A percentile compares a stretch with the other conserved stretches of the same genome.
Evolutionary conservation across 2,113 vertebrate genomes (phyloP).

Genomic region (Meleagris gallopavo): DNA sequence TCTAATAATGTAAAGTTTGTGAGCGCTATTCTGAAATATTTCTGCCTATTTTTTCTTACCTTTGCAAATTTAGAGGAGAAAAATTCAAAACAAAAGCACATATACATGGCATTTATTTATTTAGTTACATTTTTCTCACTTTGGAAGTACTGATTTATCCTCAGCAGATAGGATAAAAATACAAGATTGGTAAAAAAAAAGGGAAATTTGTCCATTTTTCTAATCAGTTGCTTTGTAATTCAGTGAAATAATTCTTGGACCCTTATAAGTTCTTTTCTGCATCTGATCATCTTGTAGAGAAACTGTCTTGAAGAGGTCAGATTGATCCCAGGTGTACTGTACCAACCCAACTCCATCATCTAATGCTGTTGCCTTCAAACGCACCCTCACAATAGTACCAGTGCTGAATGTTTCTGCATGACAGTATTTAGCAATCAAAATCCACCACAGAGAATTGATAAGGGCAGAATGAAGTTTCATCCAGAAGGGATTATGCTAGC

Average conservation of each 20-base stretch:
- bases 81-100: background rate
- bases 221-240: background rate
- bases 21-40: background rate
- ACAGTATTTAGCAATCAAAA: constrained; percentile 50
- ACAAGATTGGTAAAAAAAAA: background rate
- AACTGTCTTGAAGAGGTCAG: background rate
- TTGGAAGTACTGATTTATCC: background rate
- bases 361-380: background rate
- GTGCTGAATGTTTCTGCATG: background rate
- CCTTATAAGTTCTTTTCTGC: background rate
- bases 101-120: background rate
- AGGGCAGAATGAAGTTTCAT: constrained; percentile 31
- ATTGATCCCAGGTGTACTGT: background rate
- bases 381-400: background rate
- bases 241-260: background rate
- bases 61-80: background rate
- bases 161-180: background rate
- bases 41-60: background rate
- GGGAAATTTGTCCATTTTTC: background rate
- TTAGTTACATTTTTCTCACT: background rate
- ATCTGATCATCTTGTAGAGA: background rate
- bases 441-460: constrained; percentile 24
- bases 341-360: background rate
- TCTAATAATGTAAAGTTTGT: background rate
- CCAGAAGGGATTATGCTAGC: constrained; percentile 25